phyloP scores from a whole-genome alignment of 1,140 invertebrate species.

The Orius insidiosus region DNA sequence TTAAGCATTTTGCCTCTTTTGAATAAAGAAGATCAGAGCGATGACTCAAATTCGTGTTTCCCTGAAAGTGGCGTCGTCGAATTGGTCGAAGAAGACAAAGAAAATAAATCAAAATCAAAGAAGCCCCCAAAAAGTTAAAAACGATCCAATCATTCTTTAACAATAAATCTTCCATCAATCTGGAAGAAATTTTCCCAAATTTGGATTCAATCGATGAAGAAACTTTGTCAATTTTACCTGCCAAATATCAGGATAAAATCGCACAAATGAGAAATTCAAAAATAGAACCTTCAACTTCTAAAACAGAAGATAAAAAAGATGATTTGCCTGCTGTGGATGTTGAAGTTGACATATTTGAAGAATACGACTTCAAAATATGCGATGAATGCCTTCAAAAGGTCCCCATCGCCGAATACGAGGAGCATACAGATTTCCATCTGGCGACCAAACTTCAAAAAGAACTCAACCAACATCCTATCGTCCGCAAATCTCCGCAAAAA shows the following conservation, averaged over 20 bases:
- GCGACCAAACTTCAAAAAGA: conserved; percentile 17
- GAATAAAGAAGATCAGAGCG: not conserved
- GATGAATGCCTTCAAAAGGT: conserved; percentile 14
- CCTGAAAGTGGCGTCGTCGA: not conserved
- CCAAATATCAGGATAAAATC: conserved; percentile 11
- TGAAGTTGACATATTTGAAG: not conserved
- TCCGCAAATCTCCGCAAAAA: not conserved
- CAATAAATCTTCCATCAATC: conserved; percentile 1
- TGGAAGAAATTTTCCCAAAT: conserved; percentile 19
- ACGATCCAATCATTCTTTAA: conserved; percentile 10
- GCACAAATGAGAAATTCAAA: conserved; percentile 4
- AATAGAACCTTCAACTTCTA: not conserved
- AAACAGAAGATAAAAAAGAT: not conserved
- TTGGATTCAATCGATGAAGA: conserved; percentile 16
- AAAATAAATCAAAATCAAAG: not conserved
- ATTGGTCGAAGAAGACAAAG: conserved; percentile 1
- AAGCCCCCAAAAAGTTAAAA: conserved; percentile 3
- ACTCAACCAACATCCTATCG: conserved; percentile 8
- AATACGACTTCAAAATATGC: conserved; percentile 10
- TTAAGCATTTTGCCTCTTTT: conserved; percentile 5
- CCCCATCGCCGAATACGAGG: conserved; percentile 14
- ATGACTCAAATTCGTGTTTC: not conserved
- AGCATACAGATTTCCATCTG: conserved; percentile 20
- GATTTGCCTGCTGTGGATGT: not conserved
- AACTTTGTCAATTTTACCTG: conserved; percentile 7